A percentile compares a stretch with the other conserved stretches of the same genome.
Conservation (phyloP, 2,888 invertebrate species). For the Euspilapteryx auroguttella region DNA sequence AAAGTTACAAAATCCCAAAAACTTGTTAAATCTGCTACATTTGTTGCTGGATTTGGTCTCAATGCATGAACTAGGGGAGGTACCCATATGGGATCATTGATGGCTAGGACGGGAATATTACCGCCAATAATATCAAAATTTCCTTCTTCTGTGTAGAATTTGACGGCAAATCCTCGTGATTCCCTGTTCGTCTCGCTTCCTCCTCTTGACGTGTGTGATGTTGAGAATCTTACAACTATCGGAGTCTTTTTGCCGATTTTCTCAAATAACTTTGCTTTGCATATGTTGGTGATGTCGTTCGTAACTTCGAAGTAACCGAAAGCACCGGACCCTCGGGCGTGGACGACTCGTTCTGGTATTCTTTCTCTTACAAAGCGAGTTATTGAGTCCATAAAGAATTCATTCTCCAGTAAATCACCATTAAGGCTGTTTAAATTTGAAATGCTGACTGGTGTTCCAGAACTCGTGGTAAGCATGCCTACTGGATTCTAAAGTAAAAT, state of each 20-base stretch:
- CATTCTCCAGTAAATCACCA: slow-evolving; percentile 73
- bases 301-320: slow-evolving; percentile 79
- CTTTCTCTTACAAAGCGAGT: slow-evolving; percentile 79
- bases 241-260: slow-evolving; percentile 55
- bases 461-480: slow-evolving; percentile 67
- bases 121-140: slow-evolving; percentile 24
- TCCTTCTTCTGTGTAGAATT: no score
- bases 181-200: slow-evolving; percentile 56
- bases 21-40: slow-evolving; percentile 17
- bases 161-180: slow-evolving; percentile 37
- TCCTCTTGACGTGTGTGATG: slow-evolving; percentile 65
- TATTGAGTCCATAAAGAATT: slow-evolving; percentile 67
- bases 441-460: slow-evolving; percentile 72
- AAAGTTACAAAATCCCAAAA: slow-evolving; percentile 50
- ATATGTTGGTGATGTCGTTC: slow-evolving; percentile 70
- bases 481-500: no score
- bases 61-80: slow-evolving; percentile 57
- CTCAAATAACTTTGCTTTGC: slow-evolving; percentile 52
- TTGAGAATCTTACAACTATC: slow-evolving; percentile 53
- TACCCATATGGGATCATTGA: slow-evolving; percentile 48
- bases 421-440: slow-evolving; percentile 73
- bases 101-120: slow-evolving; percentile 55
- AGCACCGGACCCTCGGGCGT: slow-evolving; percentile 85
- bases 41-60: slow-evolving; percentile 52
- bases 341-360: slow-evolving; percentile 86